Percentiles rank a stretch among this genome's conserved stretches.
phyloP scores from a whole-genome alignment of 2,888 invertebrate genomes.

The Gryllus longicercus region DNA sequence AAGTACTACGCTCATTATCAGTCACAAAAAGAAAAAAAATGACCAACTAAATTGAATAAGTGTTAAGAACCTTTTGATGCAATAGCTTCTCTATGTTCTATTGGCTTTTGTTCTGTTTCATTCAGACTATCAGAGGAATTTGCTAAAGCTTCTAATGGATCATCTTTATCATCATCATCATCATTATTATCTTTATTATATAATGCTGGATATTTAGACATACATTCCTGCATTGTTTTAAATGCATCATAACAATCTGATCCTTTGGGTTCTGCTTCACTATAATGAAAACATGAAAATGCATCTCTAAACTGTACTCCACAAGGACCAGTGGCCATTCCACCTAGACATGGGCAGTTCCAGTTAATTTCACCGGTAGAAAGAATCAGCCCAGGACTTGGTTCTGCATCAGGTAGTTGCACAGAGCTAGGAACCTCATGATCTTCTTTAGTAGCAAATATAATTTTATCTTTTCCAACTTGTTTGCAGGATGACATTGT shows the following conservation, averaged over 20 bases:
- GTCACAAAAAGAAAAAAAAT: background rate
- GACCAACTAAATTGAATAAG: background rate
- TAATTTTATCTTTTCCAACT: conserved; percentile 74
- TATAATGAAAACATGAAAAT: conserved; percentile 92
- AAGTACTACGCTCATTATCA: no score
- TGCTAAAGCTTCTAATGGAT: conserved; percentile 46
- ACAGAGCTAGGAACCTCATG: conserved; percentile 70
- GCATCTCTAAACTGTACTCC: conserved; percentile 90
- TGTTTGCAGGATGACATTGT: conserved; percentile 42
- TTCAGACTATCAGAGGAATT: conserved; percentile 37
- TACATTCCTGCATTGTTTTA: conserved; percentile 86
- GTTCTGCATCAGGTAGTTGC: conserved; percentile 66
- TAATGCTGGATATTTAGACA: conserved; percentile 79
- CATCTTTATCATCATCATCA: conserved; percentile 61
- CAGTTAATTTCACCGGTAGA: conserved; percentile 90
- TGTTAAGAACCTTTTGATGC: conserved; percentile 7
- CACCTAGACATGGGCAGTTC: conserved; percentile 94
- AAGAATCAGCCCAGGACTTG: conserved; percentile 75
- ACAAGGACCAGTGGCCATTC: conserved; percentile 97
- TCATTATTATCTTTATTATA: conserved; percentile 69
- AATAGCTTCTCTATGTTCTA: background rate
- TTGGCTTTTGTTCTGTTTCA: background rate
- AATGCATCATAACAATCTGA: conserved; percentile 90
- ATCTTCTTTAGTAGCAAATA: conserved; percentile 78
- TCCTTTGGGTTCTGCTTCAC: conserved; percentile 84